Conservation (phyloP, 2,113 vertebrate species). For the Nothoprocta perdicaria region DNA sequence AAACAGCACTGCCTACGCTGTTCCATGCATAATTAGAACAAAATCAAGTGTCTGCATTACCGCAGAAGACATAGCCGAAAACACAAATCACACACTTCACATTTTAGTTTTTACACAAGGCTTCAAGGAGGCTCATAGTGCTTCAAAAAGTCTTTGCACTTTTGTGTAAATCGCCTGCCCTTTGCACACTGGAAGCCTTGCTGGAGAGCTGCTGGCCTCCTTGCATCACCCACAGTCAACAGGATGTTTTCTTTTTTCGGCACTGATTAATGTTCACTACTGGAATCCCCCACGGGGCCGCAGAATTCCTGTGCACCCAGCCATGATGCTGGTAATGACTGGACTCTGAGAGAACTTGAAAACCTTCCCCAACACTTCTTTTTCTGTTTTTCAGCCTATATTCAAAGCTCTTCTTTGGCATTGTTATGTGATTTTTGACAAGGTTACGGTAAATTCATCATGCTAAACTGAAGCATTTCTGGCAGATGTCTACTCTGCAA, state of each 20-base stretch:
- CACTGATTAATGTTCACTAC: conserved; percentile 58
- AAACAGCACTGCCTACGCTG: not conserved
- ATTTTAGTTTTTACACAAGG: conserved; percentile 10
- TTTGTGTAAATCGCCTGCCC: conserved; percentile 39
- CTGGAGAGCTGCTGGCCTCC: conserved; percentile 50
- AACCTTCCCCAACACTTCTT: conserved; percentile 70
- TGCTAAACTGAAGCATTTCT: conserved; percentile 94
- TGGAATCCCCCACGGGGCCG: conserved; percentile 62
- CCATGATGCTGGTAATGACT: conserved; percentile 67
- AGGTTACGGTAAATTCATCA: conserved; percentile 88
- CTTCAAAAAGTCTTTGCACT: conserved; percentile 30
- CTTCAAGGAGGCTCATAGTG: conserved; percentile 10
- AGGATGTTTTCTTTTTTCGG: conserved; percentile 59
- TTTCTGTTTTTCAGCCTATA: conserved; percentile 77
- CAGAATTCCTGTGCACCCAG: not conserved
- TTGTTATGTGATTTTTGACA: conserved; percentile 92
- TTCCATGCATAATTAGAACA: not conserved
- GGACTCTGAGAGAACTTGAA: conserved; percentile 73
- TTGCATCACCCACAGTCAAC: conserved; percentile 54
- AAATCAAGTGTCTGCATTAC: not conserved
- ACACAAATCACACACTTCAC: conserved; percentile 3
- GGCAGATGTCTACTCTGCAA: conserved; percentile 91
- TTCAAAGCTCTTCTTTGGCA: conserved; percentile 83
- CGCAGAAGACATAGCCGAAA: not conserved
- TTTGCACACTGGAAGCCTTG: not conserved